These are phyloP conservation scores for Loxodonta africana DNA, from an alignment of 2,113 vertebrate genomes.

Conservation along the genomic window DNA sequence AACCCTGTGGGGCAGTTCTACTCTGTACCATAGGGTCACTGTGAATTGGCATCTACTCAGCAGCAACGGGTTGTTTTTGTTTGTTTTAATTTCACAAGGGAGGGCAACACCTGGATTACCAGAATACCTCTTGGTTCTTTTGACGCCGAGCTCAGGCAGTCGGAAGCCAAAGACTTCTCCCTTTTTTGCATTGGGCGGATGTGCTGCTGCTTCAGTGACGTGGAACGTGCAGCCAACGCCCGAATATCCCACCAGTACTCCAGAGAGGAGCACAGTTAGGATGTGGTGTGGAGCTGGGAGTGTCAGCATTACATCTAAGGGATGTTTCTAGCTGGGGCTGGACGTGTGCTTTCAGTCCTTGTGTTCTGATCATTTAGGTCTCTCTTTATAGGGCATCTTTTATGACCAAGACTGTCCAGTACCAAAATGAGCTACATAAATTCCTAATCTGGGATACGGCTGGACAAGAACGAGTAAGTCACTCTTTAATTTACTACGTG, in stretches of 20 bases:
- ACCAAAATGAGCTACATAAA: slow-evolving; percentile 98
- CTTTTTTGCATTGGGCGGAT: not conserved
- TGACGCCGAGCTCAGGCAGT: not conserved
- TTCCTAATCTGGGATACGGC: slow-evolving; percentile 99
- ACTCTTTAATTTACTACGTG: slow-evolving; percentile 48
- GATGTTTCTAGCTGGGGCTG: slow-evolving; percentile 16
- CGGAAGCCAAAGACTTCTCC: not conserved
- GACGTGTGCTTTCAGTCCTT: slow-evolving; percentile 38
- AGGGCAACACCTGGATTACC: not conserved
- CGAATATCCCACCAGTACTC: not conserved
- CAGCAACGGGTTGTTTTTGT: too few species aligned
- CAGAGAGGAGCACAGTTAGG: not conserved
- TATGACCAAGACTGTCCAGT: slow-evolving; percentile 99
- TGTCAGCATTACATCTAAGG: not conserved
- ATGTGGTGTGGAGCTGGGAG: not conserved
- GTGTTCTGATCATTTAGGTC: slow-evolving; percentile 73
- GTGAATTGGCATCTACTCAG: too few species aligned
- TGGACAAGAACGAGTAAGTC: slow-evolving; percentile 96
- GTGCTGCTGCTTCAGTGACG: not conserved
- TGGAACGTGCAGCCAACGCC: not conserved
- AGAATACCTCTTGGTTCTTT: not conserved
- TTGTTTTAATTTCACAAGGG: not conserved
- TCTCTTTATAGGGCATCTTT: slow-evolving; percentile 94
- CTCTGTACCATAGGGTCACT: too few species aligned
- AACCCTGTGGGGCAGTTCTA: too few species aligned